Evolutionary conservation across 2,888 invertebrate genomes (phyloP).

Genomic region (Lasioglossum marginatum): DNA sequence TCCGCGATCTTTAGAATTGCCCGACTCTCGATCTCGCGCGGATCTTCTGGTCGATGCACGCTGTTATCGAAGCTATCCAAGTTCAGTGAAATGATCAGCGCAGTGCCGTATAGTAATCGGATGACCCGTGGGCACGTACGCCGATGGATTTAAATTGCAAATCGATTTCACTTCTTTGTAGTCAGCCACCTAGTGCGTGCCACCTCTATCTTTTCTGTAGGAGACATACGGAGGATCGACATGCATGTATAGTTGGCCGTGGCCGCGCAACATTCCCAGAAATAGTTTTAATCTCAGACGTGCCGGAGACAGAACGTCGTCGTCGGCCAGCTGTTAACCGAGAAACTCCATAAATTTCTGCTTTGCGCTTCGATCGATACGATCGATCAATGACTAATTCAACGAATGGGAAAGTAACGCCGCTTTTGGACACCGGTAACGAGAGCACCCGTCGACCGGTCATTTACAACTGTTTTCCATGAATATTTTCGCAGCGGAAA

Average conservation of each 20-base stretch:
- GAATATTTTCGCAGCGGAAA: background rate
- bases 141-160: slow-evolving; percentile 83
- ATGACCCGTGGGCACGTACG: slow-evolving; percentile 82
- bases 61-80: slow-evolving; percentile 74
- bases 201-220: slow-evolving; percentile 76
- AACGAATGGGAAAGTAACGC: slow-evolving; percentile 11
- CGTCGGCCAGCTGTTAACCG: slow-evolving; percentile 37
- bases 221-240: slow-evolving; percentile 65
- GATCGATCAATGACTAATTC: slow-evolving; percentile 49
- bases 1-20: slow-evolving; percentile 56
- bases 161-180: slow-evolving; percentile 83
- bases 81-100: slow-evolving; percentile 76
- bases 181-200: slow-evolving; percentile 80
- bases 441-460: background rate
- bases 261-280: slow-evolving; percentile 57
- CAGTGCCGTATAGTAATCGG: slow-evolving; percentile 71
- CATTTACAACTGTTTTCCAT: background rate
- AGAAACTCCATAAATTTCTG: slow-evolving; percentile 52
- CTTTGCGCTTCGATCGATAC: slow-evolving; percentile 31
- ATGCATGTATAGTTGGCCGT: slow-evolving; percentile 40
- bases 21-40: slow-evolving; percentile 64
- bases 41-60: slow-evolving; percentile 56
- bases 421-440: slow-evolving; percentile 2
- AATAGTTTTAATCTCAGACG: slow-evolving; percentile 69
- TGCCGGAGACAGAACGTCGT: slow-evolving; percentile 45